A percentile compares a stretch with the other conserved stretches of the same genome.
phyloP scores from a whole-genome alignment of 2,797 vertebrate species.

The Sebastes cheni region DNA sequence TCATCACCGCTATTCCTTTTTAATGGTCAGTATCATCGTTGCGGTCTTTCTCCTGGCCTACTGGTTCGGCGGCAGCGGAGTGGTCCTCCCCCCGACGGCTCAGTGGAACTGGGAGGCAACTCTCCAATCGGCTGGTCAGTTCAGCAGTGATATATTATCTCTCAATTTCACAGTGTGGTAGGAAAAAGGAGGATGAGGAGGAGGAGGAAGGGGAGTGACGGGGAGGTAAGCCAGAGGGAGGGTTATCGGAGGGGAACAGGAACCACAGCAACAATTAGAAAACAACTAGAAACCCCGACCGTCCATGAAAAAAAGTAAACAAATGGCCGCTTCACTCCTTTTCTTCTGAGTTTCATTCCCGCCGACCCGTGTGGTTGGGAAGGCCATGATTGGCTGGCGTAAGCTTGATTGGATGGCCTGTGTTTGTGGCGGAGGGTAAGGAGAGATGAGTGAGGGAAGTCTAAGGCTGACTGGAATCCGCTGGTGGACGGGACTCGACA shows the following conservation, averaged over 20 bases:
- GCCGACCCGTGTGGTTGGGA: slow-evolving; percentile 64
- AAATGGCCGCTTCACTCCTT: slow-evolving; percentile 72
- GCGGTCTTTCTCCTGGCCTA: slow-evolving; percentile 65
- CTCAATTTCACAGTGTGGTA: slow-evolving; percentile 86
- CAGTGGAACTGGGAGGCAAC: slow-evolving; percentile 68
- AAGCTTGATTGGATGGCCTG: slow-evolving; percentile 65
- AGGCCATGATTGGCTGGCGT: slow-evolving; percentile 70
- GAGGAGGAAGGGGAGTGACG: slow-evolving; percentile 34
- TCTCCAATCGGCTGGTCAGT: slow-evolving; percentile 71
- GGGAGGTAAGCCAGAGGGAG: slow-evolving; percentile 55
- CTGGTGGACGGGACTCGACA: slow-evolving; percentile 66
- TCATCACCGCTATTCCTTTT: slow-evolving; percentile 61
- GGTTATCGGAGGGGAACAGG: slow-evolving; percentile 58
- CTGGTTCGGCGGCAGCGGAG: slow-evolving; percentile 57
- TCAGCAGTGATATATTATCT: slow-evolving; percentile 78
- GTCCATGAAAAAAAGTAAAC: slow-evolving; percentile 72
- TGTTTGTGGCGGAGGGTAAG: slow-evolving; percentile 59
- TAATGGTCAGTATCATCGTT: slow-evolving; percentile 56
- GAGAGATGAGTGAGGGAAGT: slow-evolving; percentile 56
- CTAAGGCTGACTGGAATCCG: slow-evolving; percentile 78
- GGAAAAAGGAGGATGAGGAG: slow-evolving; percentile 66
- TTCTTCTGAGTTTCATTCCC: slow-evolving; percentile 71
- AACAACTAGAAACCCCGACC: slow-evolving; percentile 76
- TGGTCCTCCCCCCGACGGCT: slow-evolving; percentile 56
- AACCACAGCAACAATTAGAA: slow-evolving; percentile 79